Base-by-base conservation (phyloP, 2,113 vertebrate genomes). In the Erinaceus europaeus region DNA sequence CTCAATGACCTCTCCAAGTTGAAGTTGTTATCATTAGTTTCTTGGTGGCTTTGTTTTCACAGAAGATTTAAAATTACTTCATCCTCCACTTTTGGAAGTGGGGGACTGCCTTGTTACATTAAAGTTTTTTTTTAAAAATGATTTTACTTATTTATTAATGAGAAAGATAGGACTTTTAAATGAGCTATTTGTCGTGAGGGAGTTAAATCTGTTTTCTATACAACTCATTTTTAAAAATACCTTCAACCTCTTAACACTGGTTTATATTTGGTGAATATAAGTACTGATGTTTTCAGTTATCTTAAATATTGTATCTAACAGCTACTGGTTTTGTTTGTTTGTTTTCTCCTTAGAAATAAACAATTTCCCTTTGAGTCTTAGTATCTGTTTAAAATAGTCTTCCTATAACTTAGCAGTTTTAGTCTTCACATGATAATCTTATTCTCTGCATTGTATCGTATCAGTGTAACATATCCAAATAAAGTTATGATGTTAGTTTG, bases 401-500 rank as follows among this genome's bases (percentile, higher is more conserved):
- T 78, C 75, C 42, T 88, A 0, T 34, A 8, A 38, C 7, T 76
- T 88, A 67, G 53, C 69, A n/a, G 27, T 67, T 83, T 55, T 0
- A 57, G 38, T 64, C 76, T 84, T 80, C 77, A 77, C 21, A 11
- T 38, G 2, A 25, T 67, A 1, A 40, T 5, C 29, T 69, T 9
- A 34, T 50, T 80, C 15, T 84, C 13, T 71, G 15, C 2, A 67
- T 50, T 52, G 20, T 69, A 17, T 79, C 21, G 80, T 86, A 25
- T 76, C 36, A 83, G 7, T 52, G 20, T 34, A 44, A 34, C 62
- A 32, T 44, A 40, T 79, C 4, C 29, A 88, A 20, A 44, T 62
- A 61, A 9, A 83, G 65, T 74, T 89, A 57, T 73, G 86, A 55
- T 68, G 82, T 88, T 76, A 74, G 18, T 76, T 86, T 80, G 23